Evolutionary conservation across 2,113 vertebrate genomes (phyloP).

Genomic region (Scomber scombrus): DNA sequence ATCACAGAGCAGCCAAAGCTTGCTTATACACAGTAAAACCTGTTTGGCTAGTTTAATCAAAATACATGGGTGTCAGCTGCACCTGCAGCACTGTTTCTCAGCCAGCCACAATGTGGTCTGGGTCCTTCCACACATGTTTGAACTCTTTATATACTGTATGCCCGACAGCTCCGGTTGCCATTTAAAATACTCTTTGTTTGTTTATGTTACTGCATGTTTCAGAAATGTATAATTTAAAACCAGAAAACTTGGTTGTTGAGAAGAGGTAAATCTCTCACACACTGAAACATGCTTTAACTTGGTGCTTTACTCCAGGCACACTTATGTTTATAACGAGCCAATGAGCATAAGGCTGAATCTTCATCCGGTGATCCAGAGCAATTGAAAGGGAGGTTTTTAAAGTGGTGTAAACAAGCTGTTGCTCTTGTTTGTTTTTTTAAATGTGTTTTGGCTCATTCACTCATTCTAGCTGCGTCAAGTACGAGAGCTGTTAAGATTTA

Average conservation of each 20-base stretch:
- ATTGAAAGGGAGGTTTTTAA: conserved; percentile 1
- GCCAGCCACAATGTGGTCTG: conserved; percentile 23
- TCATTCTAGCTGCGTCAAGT: conserved; percentile 27
- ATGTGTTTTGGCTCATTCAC: conserved; percentile 15
- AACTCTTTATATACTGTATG: not conserved
- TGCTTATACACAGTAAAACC: conserved; percentile 68
- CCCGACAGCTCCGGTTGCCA: conserved; percentile 2
- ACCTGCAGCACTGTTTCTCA: conserved; percentile 73
- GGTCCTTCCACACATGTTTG: conserved; percentile 12
- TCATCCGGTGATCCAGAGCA: conserved; percentile 10
- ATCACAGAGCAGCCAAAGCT: conserved; percentile 51
- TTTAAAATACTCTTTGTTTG: conserved; percentile 16
- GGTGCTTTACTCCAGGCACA: conserved; percentile 43
- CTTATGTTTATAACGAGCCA: conserved; percentile 17
- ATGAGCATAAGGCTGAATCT: not conserved
- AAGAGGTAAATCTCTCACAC: not conserved
- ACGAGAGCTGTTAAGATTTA: not conserved
- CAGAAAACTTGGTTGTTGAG: not conserved
- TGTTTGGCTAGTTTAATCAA: conserved; percentile 75
- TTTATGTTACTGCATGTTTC: conserved; percentile 4
- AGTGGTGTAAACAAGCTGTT: conserved; percentile 29
- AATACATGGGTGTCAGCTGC: conserved; percentile 71
- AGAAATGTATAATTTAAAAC: not conserved
- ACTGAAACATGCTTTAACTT: conserved; percentile 63
- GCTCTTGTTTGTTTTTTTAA: conserved; percentile 17